These are phyloP conservation scores for Ascaphus truei DNA, from an alignment of 2,113 vertebrate species.

Conservation along the genomic window DNA sequence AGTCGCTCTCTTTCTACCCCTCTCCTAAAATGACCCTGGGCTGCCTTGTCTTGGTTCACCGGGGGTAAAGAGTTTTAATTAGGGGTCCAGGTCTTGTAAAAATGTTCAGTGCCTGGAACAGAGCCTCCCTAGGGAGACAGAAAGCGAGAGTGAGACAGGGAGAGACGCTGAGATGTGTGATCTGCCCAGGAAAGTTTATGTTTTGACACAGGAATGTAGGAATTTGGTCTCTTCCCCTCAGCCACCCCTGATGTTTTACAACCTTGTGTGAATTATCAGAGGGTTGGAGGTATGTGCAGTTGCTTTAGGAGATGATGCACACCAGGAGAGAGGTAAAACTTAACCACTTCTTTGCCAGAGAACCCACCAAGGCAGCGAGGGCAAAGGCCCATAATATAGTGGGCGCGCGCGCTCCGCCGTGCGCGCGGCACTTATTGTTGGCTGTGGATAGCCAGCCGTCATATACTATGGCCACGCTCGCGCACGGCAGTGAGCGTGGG, in stretches of 20 bases:
- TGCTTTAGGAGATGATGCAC: background rate
- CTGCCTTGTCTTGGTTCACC: conserved; percentile 12
- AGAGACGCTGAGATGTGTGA: background rate
- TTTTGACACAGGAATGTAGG: conserved; percentile 30
- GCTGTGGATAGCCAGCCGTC: too few species aligned
- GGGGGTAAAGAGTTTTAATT: conserved; percentile 26
- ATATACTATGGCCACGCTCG: too few species aligned
- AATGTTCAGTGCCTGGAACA: conserved; percentile 6
- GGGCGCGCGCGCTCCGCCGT: too few species aligned
- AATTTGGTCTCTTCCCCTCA: conserved; percentile 34
- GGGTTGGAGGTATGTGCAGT: conserved; percentile 3
- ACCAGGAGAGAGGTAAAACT: conserved; percentile 2
- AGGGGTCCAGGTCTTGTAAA: conserved; percentile 28
- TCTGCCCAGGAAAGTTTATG: conserved; percentile 22
- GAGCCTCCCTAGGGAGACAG: background rate
- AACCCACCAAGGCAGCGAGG: too few species aligned
- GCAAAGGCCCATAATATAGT: too few species aligned
- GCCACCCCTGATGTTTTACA: conserved; percentile 34
- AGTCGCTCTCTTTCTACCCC: background rate
- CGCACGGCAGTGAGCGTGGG: too few species aligned
- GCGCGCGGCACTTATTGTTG: too few species aligned
- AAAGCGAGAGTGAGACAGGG: background rate
- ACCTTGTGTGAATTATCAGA: conserved; percentile 28
- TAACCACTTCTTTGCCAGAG: conserved; percentile 9
- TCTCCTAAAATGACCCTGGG: conserved; percentile 3